Base-by-base conservation (phyloP, 2,113 vertebrate species). In the Dipodomys spectabilis region DNA sequence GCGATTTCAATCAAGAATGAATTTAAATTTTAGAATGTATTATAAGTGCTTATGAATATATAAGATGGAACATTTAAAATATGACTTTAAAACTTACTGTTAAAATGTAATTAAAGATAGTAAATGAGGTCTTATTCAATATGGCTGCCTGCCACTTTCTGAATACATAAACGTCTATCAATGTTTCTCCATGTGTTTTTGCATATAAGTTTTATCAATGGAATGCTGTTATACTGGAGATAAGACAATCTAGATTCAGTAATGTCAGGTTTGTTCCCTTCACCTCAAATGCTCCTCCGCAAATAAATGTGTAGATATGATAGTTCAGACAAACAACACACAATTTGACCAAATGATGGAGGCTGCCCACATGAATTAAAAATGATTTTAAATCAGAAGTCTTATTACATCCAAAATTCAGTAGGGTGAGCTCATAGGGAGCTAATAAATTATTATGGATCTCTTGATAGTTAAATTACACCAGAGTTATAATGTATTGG, bases 101-200 rank as follows among this genome's bases (percentile, higher is more conserved):
- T 95, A 96, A 96, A 91, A 32, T 22, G n/a, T 93, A 96, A 96
- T 97, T 97, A 96, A 92, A 92, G 60, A 75, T 30, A 87, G 6
- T 91, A 90, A 97, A 96, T 94, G 88, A 93, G 73, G 49, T 69
- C 30, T 95, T 65, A 65, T 94, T 96, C 73, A 94, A 74, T 82
- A 82, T 82, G 71, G 22, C 35, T 86, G 16, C 68, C 87, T 27
- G 25, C 49, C 60, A 84, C 7, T 11, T 13, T 86, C 27, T 57
- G 57, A 95, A 91, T 94, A 84, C 73, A 83, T 92, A 94, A 88
- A 83, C 57, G 53, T 67, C 28, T 23, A 60, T 32, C 6, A 23
- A 20, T 85, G 35, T 44, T 23, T 92, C 2, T 62, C 75, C 13
- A 27, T n/a, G 39, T 62, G 44, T 88, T 45, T 88, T 57, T 30